phyloP scores from a whole-genome alignment of 2,113 vertebrate genomes.

The Hyperopisus bebe region DNA sequence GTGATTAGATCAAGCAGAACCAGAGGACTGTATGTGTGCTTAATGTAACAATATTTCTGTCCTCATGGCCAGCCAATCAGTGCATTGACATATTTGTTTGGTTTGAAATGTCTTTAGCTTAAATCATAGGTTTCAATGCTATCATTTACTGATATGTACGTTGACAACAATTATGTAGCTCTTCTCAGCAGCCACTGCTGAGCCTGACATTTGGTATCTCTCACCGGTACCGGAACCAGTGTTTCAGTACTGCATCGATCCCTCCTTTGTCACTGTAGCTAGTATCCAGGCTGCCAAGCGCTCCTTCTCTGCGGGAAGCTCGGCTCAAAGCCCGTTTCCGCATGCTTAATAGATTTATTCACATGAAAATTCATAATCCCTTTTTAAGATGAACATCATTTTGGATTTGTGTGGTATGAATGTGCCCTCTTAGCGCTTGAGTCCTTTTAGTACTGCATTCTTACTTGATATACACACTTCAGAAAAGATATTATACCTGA shows the following conservation, averaged over 20 bases:
- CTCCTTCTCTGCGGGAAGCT: neutral
- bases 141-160: neutral
- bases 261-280: neutral
- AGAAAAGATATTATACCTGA: neutral
- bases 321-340: neutral
- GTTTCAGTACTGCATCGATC: neutral
- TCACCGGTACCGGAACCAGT: neutral
- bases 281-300: neutral
- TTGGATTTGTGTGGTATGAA: neutral
- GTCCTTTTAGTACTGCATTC: neutral
- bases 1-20: neutral
- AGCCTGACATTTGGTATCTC: neutral
- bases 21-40: neutral
- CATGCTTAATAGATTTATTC: neutral
- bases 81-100: neutral
- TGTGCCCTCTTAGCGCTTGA: neutral
- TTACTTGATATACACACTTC: neutral
- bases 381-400: neutral
- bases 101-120: neutral
- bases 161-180: neutral
- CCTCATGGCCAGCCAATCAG: neutral
- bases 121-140: neutral
- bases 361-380: constrained; percentile 2
- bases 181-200: neutral
- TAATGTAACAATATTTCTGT: neutral